A percentile compares a stretch with the other conserved stretches of the same genome.
Evolutionary conservation across 2,113 vertebrate genomes (phyloP).

Genomic region (Neomonachus schauinslandi): DNA sequence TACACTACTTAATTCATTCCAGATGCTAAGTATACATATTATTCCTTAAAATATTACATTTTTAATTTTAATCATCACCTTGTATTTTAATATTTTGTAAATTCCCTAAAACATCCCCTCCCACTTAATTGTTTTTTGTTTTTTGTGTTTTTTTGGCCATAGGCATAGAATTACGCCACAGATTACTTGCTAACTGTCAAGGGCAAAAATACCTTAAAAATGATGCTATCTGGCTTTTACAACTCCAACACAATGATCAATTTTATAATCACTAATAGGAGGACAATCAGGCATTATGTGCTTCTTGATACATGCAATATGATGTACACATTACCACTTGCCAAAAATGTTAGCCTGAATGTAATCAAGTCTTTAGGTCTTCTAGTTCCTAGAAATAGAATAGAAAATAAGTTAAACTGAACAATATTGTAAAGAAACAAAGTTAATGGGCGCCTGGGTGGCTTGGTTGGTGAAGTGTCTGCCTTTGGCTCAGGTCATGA

Average conservation of each 20-base stretch:
- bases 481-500: no score
- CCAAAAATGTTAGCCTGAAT: neutral
- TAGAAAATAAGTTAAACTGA: neutral
- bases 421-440: neutral
- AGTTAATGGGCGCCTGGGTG: neutral
- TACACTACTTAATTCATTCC: neutral
- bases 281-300: neutral
- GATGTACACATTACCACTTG: neutral
- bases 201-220: neutral
- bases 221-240: neutral
- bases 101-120: neutral
- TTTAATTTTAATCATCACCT: neutral
- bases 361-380: neutral
- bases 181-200: conserved; percentile 1
- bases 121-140: neutral
- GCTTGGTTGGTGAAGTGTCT: no score
- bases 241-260: neutral
- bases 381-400: neutral
- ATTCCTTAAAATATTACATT: neutral
- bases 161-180: neutral
- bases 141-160: neutral
- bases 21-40: neutral
- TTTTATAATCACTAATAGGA: neutral
- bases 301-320: neutral
- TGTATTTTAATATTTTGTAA: neutral